A percentile compares a stretch with the other conserved stretches of the same genome.
Conservation (phyloP, 2,888 invertebrate species). For the Ptychoptera albimana region DNA sequence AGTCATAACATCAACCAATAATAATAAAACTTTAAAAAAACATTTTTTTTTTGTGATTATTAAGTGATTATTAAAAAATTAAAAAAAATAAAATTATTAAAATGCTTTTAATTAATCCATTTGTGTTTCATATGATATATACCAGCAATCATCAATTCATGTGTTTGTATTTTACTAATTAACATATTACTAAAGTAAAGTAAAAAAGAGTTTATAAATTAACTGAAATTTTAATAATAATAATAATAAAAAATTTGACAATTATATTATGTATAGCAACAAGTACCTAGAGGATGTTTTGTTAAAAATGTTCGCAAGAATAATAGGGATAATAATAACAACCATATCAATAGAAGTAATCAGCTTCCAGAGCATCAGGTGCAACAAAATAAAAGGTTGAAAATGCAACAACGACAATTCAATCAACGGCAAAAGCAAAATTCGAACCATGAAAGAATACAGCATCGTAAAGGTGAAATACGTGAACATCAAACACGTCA, state of each 20-base stretch:
- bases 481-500: no score
- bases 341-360: no score
- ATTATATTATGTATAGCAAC: conserved; percentile 16
- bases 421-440: no score
- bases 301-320: conserved; percentile 23
- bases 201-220: background rate
- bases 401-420: no score
- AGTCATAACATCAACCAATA: no score
- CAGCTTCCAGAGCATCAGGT: no score
- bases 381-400: no score
- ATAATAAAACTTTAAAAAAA: no score
- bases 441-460: no score
- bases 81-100: no score
- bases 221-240: background rate
- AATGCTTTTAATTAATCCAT: background rate
- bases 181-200: background rate
- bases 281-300: conserved; percentile 24
- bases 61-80: background rate
- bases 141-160: background rate
- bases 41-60: background rate
- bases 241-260: background rate
- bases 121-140: background rate
- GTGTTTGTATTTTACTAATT: background rate
- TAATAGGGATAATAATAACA: background rate
- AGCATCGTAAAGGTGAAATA: no score